A percentile compares a stretch with the other conserved stretches of the same genome.
Evolutionary conservation across 2,888 invertebrate species (phyloP).

Genomic region (Anthrax anthrax): DNA sequence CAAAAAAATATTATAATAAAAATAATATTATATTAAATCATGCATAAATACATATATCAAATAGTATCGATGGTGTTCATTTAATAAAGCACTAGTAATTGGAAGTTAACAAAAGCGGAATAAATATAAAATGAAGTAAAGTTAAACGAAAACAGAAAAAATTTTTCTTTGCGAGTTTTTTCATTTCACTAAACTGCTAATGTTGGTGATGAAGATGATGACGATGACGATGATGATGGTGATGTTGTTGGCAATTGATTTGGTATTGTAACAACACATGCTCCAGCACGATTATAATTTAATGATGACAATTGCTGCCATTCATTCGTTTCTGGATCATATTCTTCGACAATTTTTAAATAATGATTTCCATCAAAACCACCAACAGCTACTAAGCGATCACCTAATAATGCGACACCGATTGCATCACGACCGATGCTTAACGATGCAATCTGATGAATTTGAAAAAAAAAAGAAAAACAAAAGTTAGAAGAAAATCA

Average conservation of each 20-base stretch:
- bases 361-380: conserved; percentile 88
- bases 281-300: conserved; percentile 73
- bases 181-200: conserved; percentile 32
- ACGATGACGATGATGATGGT: conserved; percentile 25
- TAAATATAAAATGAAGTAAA: background rate
- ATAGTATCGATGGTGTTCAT: too few relatives aligned
- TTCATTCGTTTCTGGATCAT: conserved; percentile 68
- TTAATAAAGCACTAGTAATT: too few relatives aligned
- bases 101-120: too few relatives aligned
- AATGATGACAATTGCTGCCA: conserved; percentile 68
- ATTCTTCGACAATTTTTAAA: conserved; percentile 74
- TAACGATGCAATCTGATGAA: conserved; percentile 53
- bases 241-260: conserved; percentile 30
- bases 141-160: conserved; percentile 8
- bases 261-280: conserved; percentile 63
- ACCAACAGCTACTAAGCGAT: conserved; percentile 62
- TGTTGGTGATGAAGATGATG: conserved; percentile 20
- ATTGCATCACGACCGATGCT: conserved; percentile 77
- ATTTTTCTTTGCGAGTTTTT: too few relatives aligned
- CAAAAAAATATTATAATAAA: too few relatives aligned
- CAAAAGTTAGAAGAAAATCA: too few relatives aligned
- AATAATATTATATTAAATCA: too few relatives aligned
- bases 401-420: conserved; percentile 69
- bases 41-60: too few relatives aligned
- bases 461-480: too few relatives aligned